Conservation (phyloP, 1,140 invertebrate species). For the Colletes gigas region DNA sequence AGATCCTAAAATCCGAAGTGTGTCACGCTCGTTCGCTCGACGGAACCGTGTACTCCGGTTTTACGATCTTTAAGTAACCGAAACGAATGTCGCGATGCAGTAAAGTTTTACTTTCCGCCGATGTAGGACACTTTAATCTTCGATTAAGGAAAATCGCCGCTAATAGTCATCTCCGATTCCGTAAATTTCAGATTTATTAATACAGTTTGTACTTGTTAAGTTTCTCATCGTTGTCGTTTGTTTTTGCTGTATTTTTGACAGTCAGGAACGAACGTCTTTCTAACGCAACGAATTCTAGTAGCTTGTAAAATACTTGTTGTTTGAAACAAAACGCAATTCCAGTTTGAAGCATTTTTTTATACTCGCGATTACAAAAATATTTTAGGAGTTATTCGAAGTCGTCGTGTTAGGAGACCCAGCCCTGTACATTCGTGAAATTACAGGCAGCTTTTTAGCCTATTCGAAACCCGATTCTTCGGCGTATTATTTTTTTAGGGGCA, state of each 20-base stretch:
- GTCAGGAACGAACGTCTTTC: too few species aligned
- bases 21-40: slow-evolving; percentile 38
- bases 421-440: too few species aligned
- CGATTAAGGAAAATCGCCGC: slow-evolving; percentile 12
- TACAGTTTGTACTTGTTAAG: not conserved
- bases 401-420: too few species aligned
- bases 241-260: too few species aligned
- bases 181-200: not conserved
- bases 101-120: slow-evolving; percentile 30
- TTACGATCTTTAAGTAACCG: slow-evolving; percentile 51
- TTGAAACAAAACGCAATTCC: too few species aligned
- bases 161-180: not conserved
- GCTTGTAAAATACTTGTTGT: too few species aligned
- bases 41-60: slow-evolving; percentile 51
- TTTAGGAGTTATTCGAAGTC: too few species aligned
- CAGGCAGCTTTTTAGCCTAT: not conserved
- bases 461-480: not conserved
- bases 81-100: slow-evolving; percentile 12
- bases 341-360: too few species aligned
- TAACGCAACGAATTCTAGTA: too few species aligned
- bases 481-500: not conserved
- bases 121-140: slow-evolving; percentile 29
- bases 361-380: too few species aligned
- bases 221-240: too few species aligned
- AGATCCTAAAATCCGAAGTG: slow-evolving; percentile 52